These are phyloP conservation scores for Monopis laevigella DNA, from an alignment of 2,888 invertebrate genomes.

Conservation along the genomic window DNA sequence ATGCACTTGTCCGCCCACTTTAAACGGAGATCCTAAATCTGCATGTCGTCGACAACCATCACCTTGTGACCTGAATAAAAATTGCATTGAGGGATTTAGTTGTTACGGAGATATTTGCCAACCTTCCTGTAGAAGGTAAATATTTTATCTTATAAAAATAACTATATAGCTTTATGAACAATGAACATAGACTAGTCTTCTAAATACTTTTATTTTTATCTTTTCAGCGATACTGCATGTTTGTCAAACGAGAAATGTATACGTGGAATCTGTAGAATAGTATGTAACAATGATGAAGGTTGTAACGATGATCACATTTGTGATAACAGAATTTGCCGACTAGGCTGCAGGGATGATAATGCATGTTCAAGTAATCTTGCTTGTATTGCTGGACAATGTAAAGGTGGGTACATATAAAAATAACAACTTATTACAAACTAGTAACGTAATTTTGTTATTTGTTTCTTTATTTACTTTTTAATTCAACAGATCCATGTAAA, in stretches of 20 bases:
- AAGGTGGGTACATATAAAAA: constrained; percentile 56
- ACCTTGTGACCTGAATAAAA: constrained; percentile 70
- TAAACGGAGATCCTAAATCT: constrained; percentile 78
- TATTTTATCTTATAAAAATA: constrained; percentile 16
- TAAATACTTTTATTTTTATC: no score
- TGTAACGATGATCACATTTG: constrained; percentile 87
- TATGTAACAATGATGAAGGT: constrained; percentile 87
- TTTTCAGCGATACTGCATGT: constrained; percentile 81
- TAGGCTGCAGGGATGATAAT: constrained; percentile 87
- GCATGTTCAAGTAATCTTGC: constrained; percentile 79
- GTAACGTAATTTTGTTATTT: not conserved
- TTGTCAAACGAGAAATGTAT: constrained; percentile 88
- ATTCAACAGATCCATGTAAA: constrained; percentile 77
- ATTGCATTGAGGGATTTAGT: constrained; percentile 75
- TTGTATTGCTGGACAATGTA: constrained; percentile 84
- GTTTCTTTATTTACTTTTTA: constrained; percentile 3
- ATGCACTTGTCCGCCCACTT: constrained; percentile 76
- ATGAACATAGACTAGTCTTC: not conserved
- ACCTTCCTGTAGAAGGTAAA: constrained; percentile 78
- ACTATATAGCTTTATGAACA: not conserved
- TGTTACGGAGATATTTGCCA: constrained; percentile 85
- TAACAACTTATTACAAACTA: not conserved
- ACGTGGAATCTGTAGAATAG: constrained; percentile 81
- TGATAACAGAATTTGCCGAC: constrained; percentile 84
- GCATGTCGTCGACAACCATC: constrained; percentile 76